phyloP scores from a whole-genome alignment of 2,113 vertebrate genomes.

The Coregonus clupeaformis region DNA sequence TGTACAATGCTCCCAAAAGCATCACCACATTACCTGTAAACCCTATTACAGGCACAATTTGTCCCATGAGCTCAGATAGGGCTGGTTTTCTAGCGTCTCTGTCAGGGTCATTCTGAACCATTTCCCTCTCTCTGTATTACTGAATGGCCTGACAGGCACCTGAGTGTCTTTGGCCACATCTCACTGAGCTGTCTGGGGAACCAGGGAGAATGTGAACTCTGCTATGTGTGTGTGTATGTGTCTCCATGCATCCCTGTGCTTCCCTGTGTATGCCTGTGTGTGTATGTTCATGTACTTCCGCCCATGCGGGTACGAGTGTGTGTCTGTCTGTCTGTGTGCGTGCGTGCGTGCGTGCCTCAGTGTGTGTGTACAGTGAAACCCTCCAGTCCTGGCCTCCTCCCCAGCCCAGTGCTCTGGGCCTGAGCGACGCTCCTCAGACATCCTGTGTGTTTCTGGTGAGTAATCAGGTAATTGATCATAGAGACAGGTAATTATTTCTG shows the following conservation, averaged over 20 bases:
- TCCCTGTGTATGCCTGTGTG: slow-evolving; percentile 4
- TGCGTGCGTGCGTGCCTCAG: background rate
- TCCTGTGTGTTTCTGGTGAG: slow-evolving; percentile 68
- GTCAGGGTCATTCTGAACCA: slow-evolving; percentile 48
- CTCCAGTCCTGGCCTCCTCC: slow-evolving; percentile 18
- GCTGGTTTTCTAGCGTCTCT: slow-evolving; percentile 31
- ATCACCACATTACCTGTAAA: too few relatives aligned
- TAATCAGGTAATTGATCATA: slow-evolving; percentile 81
- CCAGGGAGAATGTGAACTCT: slow-evolving; percentile 23
- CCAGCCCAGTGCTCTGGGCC: slow-evolving; percentile 8
- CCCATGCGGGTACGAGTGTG: slow-evolving; percentile 6
- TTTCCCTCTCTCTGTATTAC: slow-evolving; percentile 47
- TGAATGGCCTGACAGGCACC: slow-evolving; percentile 41
- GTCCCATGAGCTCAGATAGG: background rate
- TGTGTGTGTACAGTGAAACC: slow-evolving; percentile 3
- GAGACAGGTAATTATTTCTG: slow-evolving; percentile 79
- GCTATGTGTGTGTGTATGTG: slow-evolving; percentile 5
- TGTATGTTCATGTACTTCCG: slow-evolving; percentile 6
- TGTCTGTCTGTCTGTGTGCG: slow-evolving; percentile 2
- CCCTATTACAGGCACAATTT: too few relatives aligned
- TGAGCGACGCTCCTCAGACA: slow-evolving; percentile 52
- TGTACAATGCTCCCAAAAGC: too few relatives aligned
- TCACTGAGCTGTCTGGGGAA: slow-evolving; percentile 33
- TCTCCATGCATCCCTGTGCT: background rate
- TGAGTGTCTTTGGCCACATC: background rate